A percentile compares a stretch with the other conserved stretches of the same genome.
These are phyloP conservation scores for Forbesichthys agassizii DNA, from an alignment of 2,113 vertebrate genomes.

Conservation along the genomic window DNA sequence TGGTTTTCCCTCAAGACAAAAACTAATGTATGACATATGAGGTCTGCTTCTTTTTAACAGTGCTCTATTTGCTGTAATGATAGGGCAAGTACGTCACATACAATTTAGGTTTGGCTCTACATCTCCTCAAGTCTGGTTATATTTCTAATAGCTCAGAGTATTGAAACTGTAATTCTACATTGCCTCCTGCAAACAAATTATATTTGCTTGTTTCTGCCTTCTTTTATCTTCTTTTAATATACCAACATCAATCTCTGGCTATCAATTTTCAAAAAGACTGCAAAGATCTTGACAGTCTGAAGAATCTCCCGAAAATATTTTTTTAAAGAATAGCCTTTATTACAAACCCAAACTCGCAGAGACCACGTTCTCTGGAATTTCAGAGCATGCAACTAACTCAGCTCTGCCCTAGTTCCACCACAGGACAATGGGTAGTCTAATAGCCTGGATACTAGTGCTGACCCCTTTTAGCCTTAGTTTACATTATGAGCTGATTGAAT, in stretches of 20 bases:
- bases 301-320: neutral
- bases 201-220: slow-evolving; percentile 36
- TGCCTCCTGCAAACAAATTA: slow-evolving; percentile 27
- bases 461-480: slow-evolving; percentile 38
- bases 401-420: slow-evolving; percentile 46
- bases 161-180: slow-evolving; percentile 25
- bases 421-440: slow-evolving; percentile 34
- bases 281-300: neutral
- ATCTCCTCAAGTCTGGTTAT: slow-evolving; percentile 5
- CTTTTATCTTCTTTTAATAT: slow-evolving; percentile 25
- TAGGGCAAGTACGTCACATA: slow-evolving; percentile 14
- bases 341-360: neutral
- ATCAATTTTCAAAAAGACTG: neutral
- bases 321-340: slow-evolving; percentile 6
- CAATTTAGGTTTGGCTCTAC: slow-evolving; percentile 22
- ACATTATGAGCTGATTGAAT: slow-evolving; percentile 45
- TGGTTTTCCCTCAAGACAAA: slow-evolving; percentile 26
- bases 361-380: slow-evolving; percentile 29
- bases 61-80: slow-evolving; percentile 28
- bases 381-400: slow-evolving; percentile 24
- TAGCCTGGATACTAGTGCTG: slow-evolving; percentile 42
- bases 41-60: slow-evolving; percentile 31
- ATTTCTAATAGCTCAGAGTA: slow-evolving; percentile 27
- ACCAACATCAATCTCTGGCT: neutral
- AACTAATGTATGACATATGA: slow-evolving; percentile 8